phyloP scores from a whole-genome alignment of 2,113 vertebrate species.

The Aptenodytes patagonicus region DNA sequence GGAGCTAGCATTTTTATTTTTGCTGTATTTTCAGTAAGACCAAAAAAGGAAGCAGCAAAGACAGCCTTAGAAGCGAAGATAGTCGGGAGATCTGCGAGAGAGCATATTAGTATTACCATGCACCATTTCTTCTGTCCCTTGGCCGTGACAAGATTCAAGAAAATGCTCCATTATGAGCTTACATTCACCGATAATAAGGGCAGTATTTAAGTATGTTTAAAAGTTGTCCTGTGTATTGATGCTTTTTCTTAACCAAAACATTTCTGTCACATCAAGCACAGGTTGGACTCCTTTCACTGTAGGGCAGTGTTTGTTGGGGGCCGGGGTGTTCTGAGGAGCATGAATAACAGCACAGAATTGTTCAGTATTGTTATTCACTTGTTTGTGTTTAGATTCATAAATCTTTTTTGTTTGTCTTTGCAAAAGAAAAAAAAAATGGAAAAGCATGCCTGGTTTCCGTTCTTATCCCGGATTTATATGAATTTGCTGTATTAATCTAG shows the following conservation, averaged over 20 bases:
- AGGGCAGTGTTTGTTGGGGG: background rate
- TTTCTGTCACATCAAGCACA: background rate
- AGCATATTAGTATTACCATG: background rate
- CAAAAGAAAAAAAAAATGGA: background rate
- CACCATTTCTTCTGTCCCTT: background rate
- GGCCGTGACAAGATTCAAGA: background rate
- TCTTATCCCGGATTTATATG: background rate
- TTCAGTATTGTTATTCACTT: background rate
- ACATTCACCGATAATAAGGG: background rate
- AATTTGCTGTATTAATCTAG: slow-evolving; percentile 2
- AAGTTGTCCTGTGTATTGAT: background rate
- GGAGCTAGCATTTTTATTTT: background rate
- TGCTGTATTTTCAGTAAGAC: background rate
- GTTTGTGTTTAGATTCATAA: background rate
- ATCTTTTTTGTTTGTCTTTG: background rate
- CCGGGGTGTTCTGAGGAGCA: background rate
- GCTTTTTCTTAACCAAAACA: background rate
- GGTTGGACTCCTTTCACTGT: background rate
- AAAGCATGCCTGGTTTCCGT: background rate
- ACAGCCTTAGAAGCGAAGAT: background rate
- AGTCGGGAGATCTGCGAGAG: background rate
- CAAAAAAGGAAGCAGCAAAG: fast-evolving
- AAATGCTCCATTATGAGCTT: background rate
- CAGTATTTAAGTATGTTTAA: background rate
- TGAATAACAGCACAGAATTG: background rate